Conservation (phyloP, 2,888 invertebrate genomes). For the Sminthurinus aureus region DNA sequence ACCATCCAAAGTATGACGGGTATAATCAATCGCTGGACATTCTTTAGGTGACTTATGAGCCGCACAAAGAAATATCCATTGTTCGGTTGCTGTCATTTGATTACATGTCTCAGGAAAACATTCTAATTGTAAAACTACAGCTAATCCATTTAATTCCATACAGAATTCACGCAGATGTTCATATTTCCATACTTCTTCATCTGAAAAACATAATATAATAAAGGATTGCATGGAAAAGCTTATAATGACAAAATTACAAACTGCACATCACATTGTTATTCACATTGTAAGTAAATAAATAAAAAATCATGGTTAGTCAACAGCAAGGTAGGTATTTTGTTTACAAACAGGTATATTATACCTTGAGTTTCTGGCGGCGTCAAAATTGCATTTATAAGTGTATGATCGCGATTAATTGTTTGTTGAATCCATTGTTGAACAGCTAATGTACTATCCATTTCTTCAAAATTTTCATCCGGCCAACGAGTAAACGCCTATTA, state of each 20-base stretch:
- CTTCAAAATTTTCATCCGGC: conserved; percentile 98
- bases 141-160: conserved; percentile 98
- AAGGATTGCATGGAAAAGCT: too few species aligned
- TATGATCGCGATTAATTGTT: conserved; percentile 89
- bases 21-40: conserved; percentile 99
- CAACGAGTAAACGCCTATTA: conserved; percentile 92
- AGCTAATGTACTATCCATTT: conserved; percentile 98
- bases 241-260: too few species aligned
- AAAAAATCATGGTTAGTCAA: too few species aligned
- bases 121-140: conserved; percentile 93
- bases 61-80: conserved; percentile 99
- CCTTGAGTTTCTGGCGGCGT: conserved; percentile 94
- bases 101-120: conserved; percentile 97
- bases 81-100: conserved; percentile 99
- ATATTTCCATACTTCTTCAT: conserved; percentile 99
- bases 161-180: conserved; percentile 99
- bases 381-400: conserved; percentile 91
- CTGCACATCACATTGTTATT: too few species aligned
- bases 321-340: too few species aligned
- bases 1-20: conserved; percentile 97
- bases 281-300: too few species aligned
- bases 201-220: conserved; percentile 64
- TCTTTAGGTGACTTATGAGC: conserved; percentile 99
- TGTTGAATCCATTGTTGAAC: conserved; percentile 99
- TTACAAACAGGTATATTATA: neutral